These are phyloP conservation scores for Vulpes lagopus DNA, from an alignment of 2,113 vertebrate genomes.

Conservation along the genomic window DNA sequence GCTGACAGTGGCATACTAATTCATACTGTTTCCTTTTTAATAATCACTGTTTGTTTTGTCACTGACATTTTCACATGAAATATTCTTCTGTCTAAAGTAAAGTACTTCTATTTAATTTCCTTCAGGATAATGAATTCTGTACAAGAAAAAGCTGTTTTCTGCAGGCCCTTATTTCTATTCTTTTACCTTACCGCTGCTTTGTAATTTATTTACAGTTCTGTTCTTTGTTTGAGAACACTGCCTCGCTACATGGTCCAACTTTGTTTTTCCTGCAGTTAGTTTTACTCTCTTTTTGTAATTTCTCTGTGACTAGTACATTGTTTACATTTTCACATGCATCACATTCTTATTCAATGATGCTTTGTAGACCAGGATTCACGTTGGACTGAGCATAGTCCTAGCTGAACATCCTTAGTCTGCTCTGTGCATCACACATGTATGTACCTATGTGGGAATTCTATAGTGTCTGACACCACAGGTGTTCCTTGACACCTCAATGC, in stretches of 20 bases:
- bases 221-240: neutral
- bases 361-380: fast-evolving
- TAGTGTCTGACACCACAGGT: fast-evolving
- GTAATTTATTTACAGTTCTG: neutral
- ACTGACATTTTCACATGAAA: neutral
- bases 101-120: neutral
- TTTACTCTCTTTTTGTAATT: neutral
- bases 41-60: neutral
- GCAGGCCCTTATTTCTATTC: fast-evolving
- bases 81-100: neutral
- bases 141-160: neutral
- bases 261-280: neutral
- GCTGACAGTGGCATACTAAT: fast-evolving
- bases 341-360: neutral
- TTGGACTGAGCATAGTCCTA: neutral
- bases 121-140: neutral
- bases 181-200: neutral
- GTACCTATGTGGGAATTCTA: fast-evolving
- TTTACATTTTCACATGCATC: fast-evolving
- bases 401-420: neutral
- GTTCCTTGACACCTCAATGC: neutral
- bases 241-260: neutral
- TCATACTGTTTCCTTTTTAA: neutral
- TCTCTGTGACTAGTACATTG: neutral
- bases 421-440: fast-evolving